Base-by-base conservation (phyloP, 2,113 vertebrate genomes). In the Takifugu bimaculatus region DNA sequence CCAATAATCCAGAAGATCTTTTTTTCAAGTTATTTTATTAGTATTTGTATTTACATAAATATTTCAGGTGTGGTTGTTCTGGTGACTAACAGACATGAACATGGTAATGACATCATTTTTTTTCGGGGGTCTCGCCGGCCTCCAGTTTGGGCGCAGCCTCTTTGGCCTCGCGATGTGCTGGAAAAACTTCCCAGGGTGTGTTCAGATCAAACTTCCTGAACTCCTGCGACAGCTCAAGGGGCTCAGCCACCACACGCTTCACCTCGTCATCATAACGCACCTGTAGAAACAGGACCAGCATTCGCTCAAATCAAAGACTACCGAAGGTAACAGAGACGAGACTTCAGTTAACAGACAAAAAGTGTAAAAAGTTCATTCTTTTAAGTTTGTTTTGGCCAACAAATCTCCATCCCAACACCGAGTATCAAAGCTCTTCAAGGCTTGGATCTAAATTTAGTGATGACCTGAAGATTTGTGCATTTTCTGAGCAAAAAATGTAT, bases 191-290 rank as follows among this genome's bases (percentile, higher is more conserved):
- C 97, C 97, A 99, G 0, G 96, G 97, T 20, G 94, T 97, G 75
- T 94, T 98, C 35, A 99, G 88, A 85, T 99, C 97, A 35, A 97
- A 99, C 82, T 97, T 99, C 50, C 97, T 92, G 74, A 98, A 99
- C 84, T 99, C 97, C 85, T 99, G 97, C 4, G 96, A n/a, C 7
- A 99, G 70, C 78, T 99, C 94, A 73, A 99, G 90, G 0, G 97
- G 97, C 70, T 99, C 97, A 0, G 96, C 95, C 59, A 99, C 96
- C n/a, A 99, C 94, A 0, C 96, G 92, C 77, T 99, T 99, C 81
- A 97, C 67, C 81, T 98, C 95, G 2, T 99, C 96, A 0, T 99
- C 97, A 26, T 99, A 99, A 60, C 97, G 94, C 51, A 99, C 87
- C 97, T 99, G 82, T 39, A 29, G 61, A 73, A 39, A 10, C 35